Base-by-base conservation (phyloP, 2,113 vertebrate species). In the Amphiprion ocellaris region DNA sequence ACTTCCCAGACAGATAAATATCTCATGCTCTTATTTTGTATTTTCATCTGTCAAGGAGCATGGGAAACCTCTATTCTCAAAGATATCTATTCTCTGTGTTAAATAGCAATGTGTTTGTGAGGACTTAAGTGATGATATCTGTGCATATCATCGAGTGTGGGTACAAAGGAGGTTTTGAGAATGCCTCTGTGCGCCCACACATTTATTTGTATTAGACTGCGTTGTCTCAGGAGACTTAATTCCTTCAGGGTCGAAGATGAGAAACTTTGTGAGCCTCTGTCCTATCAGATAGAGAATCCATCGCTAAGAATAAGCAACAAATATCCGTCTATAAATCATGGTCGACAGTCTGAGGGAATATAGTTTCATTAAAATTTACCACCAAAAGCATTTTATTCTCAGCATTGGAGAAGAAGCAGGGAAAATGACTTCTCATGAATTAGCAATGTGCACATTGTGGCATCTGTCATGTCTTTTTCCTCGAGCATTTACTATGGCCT, bases 1-100 rank as follows among this genome's bases (percentile, higher is more conserved):
- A 79, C 66, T 74, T 73, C 24, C 4, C 41, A 59, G 65, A 66
- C 19, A 10, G 39, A 64, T 81, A 54, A 71, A 89, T 68, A 71
- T 76, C 14, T 60, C 6, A 44, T 62, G 8, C 30, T 39, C 10
- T 49, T 47, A 24, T 52, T 24, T 67, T 39, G 24, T 39, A 30
- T 71, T 44, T 63, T 59, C 59, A 50, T 41, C 16, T n/a, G 19
- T 67, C 46, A 55, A 26, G 60, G 56, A 58, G 65, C 66, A 80
- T 85, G 65, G 74, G 63, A 88, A 78, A 26, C 26, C 26, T 26
- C 26, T 26, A 26, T 26, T 26, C 44, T 37, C 17, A 14, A 47
- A 62, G 33, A 15, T 15, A 49, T 79, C 24, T 58, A 49, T 59
- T 64, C 24, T 41, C 41, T 33, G 19, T 9, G 23, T 26, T 46